Conservation (phyloP, 2,888 invertebrate species). For the Ditula angustiorana region DNA sequence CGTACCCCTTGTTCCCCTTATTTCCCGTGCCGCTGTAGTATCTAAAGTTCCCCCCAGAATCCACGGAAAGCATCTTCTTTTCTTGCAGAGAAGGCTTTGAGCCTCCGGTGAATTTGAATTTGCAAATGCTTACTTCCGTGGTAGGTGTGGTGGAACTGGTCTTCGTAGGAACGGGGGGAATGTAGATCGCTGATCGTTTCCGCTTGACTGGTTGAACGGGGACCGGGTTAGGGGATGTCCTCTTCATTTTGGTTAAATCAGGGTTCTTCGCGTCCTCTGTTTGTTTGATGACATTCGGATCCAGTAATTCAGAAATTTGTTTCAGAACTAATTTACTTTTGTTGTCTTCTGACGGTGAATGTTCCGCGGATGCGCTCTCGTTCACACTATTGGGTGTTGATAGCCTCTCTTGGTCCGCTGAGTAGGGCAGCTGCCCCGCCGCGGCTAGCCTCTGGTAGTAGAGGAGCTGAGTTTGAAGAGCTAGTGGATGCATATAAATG, state of each 20-base stretch:
- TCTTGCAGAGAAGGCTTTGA: constrained; percentile 95
- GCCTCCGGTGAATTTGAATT: constrained; percentile 97
- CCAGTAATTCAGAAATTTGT: constrained; percentile 77
- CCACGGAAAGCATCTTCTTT: constrained; percentile 96
- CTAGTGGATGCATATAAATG: constrained; percentile 90
- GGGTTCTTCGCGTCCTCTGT: constrained; percentile 69
- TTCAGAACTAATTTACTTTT: constrained; percentile 76
- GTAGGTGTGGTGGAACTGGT: constrained; percentile 90
- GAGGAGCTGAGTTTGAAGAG: constrained; percentile 88
- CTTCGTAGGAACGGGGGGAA: constrained; percentile 92
- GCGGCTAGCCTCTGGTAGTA: constrained; percentile 91
- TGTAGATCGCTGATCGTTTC: constrained; percentile 93
- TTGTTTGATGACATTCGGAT: constrained; percentile 75
- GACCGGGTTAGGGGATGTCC: constrained; percentile 67
- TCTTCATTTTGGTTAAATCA: constrained; percentile 76
- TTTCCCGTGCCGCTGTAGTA: constrained; percentile 95
- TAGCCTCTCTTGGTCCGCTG: constrained; percentile 65
- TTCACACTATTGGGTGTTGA: constrained; percentile 66
- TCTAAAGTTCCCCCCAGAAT: constrained; percentile 94
- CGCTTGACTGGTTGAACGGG: constrained; percentile 85
- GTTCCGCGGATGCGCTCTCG: constrained; percentile 59
- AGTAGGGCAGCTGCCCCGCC: constrained; percentile 72
- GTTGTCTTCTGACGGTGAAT: constrained; percentile 73
- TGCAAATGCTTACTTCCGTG: constrained; percentile 95
- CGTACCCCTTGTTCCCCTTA: constrained; percentile 92